These are phyloP conservation scores for Synanthedon vespiformis DNA, from an alignment of 2,888 invertebrate genomes.

Conservation along the genomic window DNA sequence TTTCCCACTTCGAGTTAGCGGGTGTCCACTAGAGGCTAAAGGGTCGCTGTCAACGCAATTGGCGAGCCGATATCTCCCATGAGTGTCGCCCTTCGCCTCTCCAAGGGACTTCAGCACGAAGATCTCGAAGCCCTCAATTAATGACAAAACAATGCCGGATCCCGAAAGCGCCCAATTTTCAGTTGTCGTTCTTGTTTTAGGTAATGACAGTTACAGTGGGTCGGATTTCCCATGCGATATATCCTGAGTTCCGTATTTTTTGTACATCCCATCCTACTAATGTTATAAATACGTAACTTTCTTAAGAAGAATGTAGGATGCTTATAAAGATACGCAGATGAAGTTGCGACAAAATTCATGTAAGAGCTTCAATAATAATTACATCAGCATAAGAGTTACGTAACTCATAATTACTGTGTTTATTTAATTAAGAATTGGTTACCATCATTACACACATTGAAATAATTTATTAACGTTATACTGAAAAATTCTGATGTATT, in stretches of 20 bases:
- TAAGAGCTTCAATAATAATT: too few relatives aligned
- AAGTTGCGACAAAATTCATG: too few relatives aligned
- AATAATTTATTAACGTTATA: too few relatives aligned
- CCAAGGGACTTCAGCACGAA: constrained; percentile 37
- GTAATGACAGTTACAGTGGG: constrained; percentile 58
- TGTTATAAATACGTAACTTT: too few relatives aligned
- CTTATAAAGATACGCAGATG: too few relatives aligned
- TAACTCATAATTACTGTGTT: too few relatives aligned
- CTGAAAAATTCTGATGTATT: too few relatives aligned
- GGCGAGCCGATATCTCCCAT: constrained; percentile 62
- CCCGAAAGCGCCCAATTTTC: constrained; percentile 56
- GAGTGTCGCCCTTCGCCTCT: constrained; percentile 48
- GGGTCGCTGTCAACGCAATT: constrained; percentile 66
- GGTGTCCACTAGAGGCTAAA: constrained; percentile 44
- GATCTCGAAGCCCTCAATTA: constrained; percentile 66
- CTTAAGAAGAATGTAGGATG: too few relatives aligned
- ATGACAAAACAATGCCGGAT: constrained; percentile 52
- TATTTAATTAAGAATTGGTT: too few relatives aligned
- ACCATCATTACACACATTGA: too few relatives aligned
- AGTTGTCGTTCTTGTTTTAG: constrained; percentile 59
- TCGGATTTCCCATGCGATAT: constrained; percentile 36
- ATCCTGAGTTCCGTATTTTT: background rate
- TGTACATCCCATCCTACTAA: background rate
- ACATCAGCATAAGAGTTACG: too few relatives aligned
- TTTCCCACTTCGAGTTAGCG: constrained; percentile 58